These are phyloP conservation scores for Nerophis lumbriciformis DNA, from an alignment of 2,113 vertebrate species.

Conservation along the genomic window DNA sequence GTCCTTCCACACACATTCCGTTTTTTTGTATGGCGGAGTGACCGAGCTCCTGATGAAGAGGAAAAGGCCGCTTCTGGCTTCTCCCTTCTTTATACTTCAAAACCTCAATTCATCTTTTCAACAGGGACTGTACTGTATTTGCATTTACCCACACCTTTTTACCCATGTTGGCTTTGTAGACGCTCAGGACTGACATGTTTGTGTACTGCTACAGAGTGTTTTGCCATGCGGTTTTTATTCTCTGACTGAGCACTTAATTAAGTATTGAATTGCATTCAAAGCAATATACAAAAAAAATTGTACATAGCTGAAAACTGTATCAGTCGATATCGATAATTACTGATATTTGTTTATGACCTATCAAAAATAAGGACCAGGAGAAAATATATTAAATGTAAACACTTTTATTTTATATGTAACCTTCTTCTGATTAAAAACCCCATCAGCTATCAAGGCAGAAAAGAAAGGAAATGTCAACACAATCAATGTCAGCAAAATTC, in stretches of 20 bases:
- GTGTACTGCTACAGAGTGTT: neutral
- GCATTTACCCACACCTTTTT: neutral
- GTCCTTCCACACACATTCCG: slow-evolving; percentile 10
- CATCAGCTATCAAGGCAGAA: no score
- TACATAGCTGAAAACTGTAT: no score
- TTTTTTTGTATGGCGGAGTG: neutral
- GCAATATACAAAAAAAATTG: no score
- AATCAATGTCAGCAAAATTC: no score
- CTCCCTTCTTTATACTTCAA: neutral
- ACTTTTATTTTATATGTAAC: no score
- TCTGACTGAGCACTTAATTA: neutral
- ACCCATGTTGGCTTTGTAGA: neutral
- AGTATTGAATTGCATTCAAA: no score
- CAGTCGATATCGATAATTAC: no score
- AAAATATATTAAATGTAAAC: no score
- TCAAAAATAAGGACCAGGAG: no score
- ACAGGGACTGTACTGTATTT: slow-evolving; percentile 1
- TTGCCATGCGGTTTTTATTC: neutral
- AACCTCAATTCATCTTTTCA: neutral
- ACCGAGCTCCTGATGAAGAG: neutral
- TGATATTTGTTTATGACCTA: no score
- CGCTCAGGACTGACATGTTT: neutral
- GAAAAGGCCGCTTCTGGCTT: neutral
- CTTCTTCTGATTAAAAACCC: no score
- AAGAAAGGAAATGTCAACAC: no score